Evolutionary conservation across 2,888 invertebrate genomes (phyloP), one percentile per base, ranked within the genome.

Genomic region (Melikaiella ostensackeni): DNA sequence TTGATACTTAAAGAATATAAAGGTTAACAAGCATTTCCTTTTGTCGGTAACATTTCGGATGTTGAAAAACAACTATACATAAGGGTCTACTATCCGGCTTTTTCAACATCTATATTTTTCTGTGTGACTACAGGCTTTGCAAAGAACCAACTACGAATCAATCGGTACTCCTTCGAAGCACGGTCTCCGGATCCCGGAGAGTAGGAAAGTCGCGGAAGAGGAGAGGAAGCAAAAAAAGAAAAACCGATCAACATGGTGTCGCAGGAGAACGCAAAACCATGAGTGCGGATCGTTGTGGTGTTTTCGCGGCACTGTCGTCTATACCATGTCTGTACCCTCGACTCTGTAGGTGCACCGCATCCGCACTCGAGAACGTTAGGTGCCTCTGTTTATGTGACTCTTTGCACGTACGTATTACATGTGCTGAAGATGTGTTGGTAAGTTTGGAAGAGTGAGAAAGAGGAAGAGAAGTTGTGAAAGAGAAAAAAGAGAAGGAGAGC

Each of bases 261-360:
- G 82, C 83, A 76, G 76, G 85, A 84, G 86, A 86, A 83, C 83
- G 85, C 81, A 79, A 83, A 81, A 79, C 30, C 81, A 86, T 77
- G 84, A 86, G 86, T 85, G 88, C 83, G 85, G 85, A 87, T 86
- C 86, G 88, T 77, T 83, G 87, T 86, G 86, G 88, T 87, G 89
- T 87, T 87, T 88, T 87, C 88, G 86, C 88, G 88, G 88, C 84
- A 89, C 89, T 89, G 89, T 88, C 88, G 88, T 84, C 83, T 80
- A 84, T 85, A 75, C 57, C 50, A 50, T 59, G 88, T 84, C 83
- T 80, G 70, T 75, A 85, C 82, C 84, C 86, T 84, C 83, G 77
- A 81, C 86, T 86, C 86, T 80, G 86, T 84, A 85, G 86, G 83
- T 83, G 82, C 84, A 84, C 83, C 83, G 83, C 83, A 83, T 86